These are phyloP conservation scores for Crocodylus rhombifer DNA, from an alignment of 2,797 vertebrate species.

Conservation along the genomic window DNA sequence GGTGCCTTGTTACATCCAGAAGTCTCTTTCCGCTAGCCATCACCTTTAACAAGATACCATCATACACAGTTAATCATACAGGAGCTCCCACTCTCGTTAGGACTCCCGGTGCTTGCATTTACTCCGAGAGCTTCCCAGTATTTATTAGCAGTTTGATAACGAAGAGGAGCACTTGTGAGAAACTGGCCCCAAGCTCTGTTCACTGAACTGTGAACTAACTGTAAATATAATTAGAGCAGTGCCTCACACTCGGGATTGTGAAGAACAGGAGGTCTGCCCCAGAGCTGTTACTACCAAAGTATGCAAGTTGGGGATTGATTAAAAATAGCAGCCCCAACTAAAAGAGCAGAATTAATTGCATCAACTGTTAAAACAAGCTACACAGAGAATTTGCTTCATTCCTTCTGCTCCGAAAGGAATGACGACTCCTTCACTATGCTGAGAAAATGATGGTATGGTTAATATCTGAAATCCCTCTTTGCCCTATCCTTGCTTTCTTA, in stretches of 20 bases:
- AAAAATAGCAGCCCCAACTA: slow-evolving; percentile 71
- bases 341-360: slow-evolving; percentile 70
- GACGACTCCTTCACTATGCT: not conserved
- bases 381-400: not conserved
- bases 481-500: not conserved
- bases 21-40: not conserved
- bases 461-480: not conserved
- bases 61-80: not conserved
- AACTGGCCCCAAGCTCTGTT: slow-evolving; percentile 44
- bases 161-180: slow-evolving; percentile 51
- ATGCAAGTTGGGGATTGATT: slow-evolving; percentile 57
- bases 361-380: slow-evolving; percentile 52
- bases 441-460: not conserved
- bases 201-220: slow-evolving; percentile 67
- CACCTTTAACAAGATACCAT: slow-evolving; percentile 24
- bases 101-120: not conserved
- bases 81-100: not conserved
- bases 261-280: slow-evolving; percentile 73
- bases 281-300: slow-evolving; percentile 67
- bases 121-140: not conserved
- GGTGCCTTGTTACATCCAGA: not conserved
- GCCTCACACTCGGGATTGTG: slow-evolving; percentile 57
- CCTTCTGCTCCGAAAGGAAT: slow-evolving; percentile 4
- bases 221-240: slow-evolving; percentile 71
- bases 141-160: slow-evolving; percentile 55